These are phyloP conservation scores for Bibio marci DNA, from an alignment of 2,888 invertebrate species.

Conservation along the genomic window DNA sequence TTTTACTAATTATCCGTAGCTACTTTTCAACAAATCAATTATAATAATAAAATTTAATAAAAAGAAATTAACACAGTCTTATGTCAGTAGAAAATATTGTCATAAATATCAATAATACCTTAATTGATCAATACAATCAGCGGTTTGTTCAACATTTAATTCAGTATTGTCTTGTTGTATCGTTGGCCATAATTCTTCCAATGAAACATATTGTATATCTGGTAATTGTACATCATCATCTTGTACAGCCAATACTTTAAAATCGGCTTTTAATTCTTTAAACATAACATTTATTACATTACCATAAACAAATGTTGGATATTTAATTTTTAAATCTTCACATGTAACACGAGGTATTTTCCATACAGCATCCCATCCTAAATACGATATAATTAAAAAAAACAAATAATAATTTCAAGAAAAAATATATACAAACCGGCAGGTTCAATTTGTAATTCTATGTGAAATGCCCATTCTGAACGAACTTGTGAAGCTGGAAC, in stretches of 20 bases:
- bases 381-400: conserved; percentile 3
- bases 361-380: conserved; percentile 47
- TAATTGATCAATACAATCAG: conserved; percentile 38
- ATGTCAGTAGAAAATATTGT: no score
- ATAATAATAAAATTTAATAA: no score
- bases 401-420: background rate
- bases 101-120: conserved; percentile 9
- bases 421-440: conserved; percentile 14
- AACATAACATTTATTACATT: conserved; percentile 34
- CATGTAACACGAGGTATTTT: conserved; percentile 40
- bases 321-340: conserved; percentile 36
- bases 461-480: conserved; percentile 35
- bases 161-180: conserved; percentile 32
- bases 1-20: no score
- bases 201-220: conserved; percentile 34
- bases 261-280: conserved; percentile 31
- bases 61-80: no score
- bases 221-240: conserved; percentile 37
- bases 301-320: conserved; percentile 40
- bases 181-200: conserved; percentile 40
- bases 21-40: no score
- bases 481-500: conserved; percentile 33
- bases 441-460: conserved; percentile 38
- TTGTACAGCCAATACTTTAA: conserved; percentile 37
- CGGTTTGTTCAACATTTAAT: conserved; percentile 35